A percentile compares a stretch with the other conserved stretches of the same genome.
phyloP scores from a whole-genome alignment of 2,888 invertebrate species.

The Hyalella azteca region DNA sequence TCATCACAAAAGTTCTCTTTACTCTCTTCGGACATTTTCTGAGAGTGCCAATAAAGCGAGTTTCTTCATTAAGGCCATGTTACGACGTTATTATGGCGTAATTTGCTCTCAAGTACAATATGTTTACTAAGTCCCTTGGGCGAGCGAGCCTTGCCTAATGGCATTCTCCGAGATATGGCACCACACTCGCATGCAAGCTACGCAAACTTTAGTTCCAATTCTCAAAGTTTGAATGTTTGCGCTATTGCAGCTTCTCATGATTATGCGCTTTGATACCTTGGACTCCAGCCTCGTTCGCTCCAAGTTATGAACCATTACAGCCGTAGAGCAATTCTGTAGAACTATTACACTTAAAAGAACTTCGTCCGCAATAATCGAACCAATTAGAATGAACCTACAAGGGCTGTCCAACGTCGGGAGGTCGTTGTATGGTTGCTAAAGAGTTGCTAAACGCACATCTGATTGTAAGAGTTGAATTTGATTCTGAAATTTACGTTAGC shows the following conservation, averaged over 20 bases:
- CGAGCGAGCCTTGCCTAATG: slow-evolving; percentile 15
- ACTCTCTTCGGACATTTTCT: neutral
- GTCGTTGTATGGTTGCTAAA: too few species aligned
- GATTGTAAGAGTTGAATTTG: too few species aligned
- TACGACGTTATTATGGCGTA: slow-evolving; percentile 24
- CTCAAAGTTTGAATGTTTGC: slow-evolving; percentile 34
- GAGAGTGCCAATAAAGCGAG: slow-evolving; percentile 16
- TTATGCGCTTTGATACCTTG: neutral
- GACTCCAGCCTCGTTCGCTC: neutral
- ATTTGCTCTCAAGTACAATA: slow-evolving; percentile 8
- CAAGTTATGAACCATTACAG: neutral
- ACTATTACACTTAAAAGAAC: slow-evolving; percentile 8
- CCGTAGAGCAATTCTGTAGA: neutral
- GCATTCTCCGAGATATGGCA: neutral
- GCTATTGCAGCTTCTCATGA: neutral
- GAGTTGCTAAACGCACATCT: too few species aligned
- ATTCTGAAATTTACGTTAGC: too few species aligned
- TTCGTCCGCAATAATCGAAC: slow-evolving; percentile 13
- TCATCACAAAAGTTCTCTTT: neutral
- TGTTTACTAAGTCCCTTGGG: slow-evolving; percentile 9
- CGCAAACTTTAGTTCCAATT: slow-evolving; percentile 29
- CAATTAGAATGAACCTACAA: slow-evolving; percentile 10
- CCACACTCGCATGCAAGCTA: neutral
- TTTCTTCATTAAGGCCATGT: slow-evolving; percentile 20
- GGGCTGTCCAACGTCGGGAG: too few species aligned